Conservation (phyloP, 2,797 vertebrate species). For the Dryobates pubescens region DNA sequence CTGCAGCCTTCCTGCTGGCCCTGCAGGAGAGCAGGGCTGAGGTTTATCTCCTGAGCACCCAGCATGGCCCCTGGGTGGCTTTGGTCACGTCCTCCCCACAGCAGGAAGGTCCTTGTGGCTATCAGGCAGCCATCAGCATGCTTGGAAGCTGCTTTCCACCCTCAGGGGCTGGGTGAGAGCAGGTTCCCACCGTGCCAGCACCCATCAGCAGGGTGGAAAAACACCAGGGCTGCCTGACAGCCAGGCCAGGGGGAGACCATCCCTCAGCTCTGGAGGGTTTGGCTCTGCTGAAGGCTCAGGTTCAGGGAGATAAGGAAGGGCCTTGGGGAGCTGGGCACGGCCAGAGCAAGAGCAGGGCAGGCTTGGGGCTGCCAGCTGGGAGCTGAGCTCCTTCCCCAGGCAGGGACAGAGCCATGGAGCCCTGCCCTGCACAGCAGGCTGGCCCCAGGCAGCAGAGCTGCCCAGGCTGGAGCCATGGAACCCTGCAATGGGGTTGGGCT, state of each 20-base stretch:
- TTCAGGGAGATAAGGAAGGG: not conserved
- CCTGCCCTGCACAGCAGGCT: too few relatives aligned
- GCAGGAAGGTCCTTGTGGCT: not conserved
- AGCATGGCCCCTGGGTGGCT: not conserved
- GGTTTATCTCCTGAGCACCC: not conserved
- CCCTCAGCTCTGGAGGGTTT: not conserved
- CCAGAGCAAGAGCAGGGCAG: not conserved
- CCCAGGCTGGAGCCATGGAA: too few relatives aligned
- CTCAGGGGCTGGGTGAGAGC: not conserved
- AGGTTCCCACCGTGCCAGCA: not conserved
- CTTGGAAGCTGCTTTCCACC: not conserved
- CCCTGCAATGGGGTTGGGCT: too few relatives aligned
- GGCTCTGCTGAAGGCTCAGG: not conserved
- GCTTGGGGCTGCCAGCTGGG: not conserved
- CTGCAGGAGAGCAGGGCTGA: not conserved
- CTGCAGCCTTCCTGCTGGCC: slow-evolving; percentile 12
- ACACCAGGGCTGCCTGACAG: not conserved
- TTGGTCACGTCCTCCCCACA: not conserved
- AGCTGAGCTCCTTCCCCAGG: too few relatives aligned
- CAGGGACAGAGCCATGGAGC: too few relatives aligned
- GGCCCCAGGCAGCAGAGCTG: too few relatives aligned
- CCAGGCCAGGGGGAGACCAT: not conserved
- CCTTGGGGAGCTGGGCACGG: not conserved
- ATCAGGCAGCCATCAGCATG: not conserved
- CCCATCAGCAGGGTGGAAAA: not conserved